Conservation (phyloP, 2,797 vertebrate species). For the Urocyon cinereoargenteus region DNA sequence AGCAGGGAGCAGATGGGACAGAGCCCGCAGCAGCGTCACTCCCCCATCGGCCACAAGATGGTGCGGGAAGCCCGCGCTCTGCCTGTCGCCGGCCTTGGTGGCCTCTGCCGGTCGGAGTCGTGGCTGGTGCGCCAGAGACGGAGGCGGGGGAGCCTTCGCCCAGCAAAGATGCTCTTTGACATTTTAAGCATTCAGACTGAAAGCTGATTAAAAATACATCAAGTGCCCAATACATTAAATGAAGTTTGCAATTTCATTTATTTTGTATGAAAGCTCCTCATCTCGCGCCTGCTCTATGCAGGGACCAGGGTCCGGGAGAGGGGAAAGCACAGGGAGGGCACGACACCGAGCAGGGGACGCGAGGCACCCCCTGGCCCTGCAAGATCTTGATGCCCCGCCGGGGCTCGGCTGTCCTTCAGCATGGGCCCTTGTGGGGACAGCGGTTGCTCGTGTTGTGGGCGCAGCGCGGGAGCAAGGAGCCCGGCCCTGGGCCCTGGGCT, state of each 20-base stretch:
- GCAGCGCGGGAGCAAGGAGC: neutral
- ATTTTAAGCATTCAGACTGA: neutral
- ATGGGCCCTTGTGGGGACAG: accelerated
- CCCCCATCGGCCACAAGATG: constrained; percentile 55
- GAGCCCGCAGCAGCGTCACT: constrained; percentile 7
- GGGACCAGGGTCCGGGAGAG: neutral
- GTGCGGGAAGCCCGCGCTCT: neutral
- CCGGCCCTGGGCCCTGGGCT: neutral
- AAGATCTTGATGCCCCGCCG: no score
- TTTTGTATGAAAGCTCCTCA: neutral
- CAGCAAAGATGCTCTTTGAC: neutral
- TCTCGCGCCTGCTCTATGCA: neutral
- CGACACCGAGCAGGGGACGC: accelerated
- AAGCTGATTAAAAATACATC: neutral
- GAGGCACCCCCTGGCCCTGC: neutral
- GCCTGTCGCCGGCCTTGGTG: neutral
- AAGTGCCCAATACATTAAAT: neutral
- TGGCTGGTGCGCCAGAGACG: neutral
- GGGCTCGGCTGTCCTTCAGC: neutral
- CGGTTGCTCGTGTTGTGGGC: accelerated
- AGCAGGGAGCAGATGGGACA: neutral
- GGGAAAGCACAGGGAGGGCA: neutral
- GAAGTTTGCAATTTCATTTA: neutral
- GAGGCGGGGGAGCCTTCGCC: neutral
- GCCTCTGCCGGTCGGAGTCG: neutral